A percentile compares a stretch with the other conserved stretches of the same genome.
Conservation (phyloP, 2,797 vertebrate genomes). For the Margarornis squamiger region DNA sequence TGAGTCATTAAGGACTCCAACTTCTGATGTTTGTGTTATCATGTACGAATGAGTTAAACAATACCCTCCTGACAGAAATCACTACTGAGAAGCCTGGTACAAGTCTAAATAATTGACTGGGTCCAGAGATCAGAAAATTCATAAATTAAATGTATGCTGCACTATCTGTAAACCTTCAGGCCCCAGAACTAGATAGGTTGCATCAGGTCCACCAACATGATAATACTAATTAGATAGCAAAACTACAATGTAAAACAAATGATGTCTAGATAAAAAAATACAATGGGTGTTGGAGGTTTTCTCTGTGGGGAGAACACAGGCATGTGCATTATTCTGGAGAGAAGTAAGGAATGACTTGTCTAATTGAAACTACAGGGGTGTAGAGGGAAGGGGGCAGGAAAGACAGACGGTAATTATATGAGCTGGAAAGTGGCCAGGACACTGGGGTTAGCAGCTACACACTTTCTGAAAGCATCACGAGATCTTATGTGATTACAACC, state of each 20-base stretch:
- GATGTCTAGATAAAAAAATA: neutral
- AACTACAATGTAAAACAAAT: neutral
- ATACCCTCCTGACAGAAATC: neutral
- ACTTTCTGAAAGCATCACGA: neutral
- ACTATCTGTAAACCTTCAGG: neutral
- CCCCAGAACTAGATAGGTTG: neutral
- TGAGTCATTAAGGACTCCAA: neutral
- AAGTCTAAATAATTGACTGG: neutral
- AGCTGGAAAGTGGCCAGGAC: slow-evolving; percentile 36
- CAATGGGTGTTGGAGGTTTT: neutral
- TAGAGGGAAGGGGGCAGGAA: neutral
- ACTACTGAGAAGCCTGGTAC: neutral
- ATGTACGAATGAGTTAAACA: neutral
- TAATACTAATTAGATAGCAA: neutral
- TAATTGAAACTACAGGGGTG: slow-evolving; percentile 23
- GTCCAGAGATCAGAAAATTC: neutral
- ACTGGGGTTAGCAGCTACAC: slow-evolving; percentile 1
- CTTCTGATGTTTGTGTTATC: neutral
- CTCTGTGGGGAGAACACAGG: neutral
- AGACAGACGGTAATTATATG: slow-evolving; percentile 34
- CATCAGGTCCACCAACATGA: neutral
- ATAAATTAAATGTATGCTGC: neutral
- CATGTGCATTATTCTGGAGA: neutral
- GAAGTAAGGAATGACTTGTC: neutral
- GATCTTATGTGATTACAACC: neutral